Evolutionary conservation across 2,113 vertebrate species (phyloP), one percentile per base, ranked within the genome.

Genomic region (Sceloporus undulatus): DNA sequence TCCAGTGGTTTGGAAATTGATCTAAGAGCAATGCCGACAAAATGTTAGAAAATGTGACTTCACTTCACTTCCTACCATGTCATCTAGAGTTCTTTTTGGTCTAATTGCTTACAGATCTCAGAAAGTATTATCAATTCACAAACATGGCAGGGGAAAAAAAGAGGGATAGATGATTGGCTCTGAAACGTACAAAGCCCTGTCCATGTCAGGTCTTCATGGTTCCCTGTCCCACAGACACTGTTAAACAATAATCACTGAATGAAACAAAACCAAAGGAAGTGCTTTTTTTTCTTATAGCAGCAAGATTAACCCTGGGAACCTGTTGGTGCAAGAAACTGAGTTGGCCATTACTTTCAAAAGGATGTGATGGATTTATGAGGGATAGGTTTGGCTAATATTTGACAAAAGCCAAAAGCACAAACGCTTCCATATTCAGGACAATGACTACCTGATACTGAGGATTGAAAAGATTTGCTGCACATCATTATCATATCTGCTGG

Each of bases 341-440:
- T 5, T 65, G 25, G 38, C 59, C 10, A 29, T 68, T 82, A 10
- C 82, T 48, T 62, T 19, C 8, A 3, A 76, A 68, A 70, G n/a
- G 34, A 56, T 56, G 19, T 65, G 9, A 56, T 56, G 16, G 68
- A 14, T 68, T 77, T 42, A 38, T 23, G 14, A 70, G 54, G 59
- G 71, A 83, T 68, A 62, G 27, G 56, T 71, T 42, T 27, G 23
- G 29, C 65, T 62, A 56, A 54, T 56, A 54, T 14, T 42, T n/a
- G 34, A 68, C 54, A 29, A 54, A 54, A 83, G 87, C 81, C 54
- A 29, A 54, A 54, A 83, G 87, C 81, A 88, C 73, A 84, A 70
- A 66, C 23, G 23, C 59, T 62, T 62, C 21, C 38, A 13, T 27
- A 83, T 83, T 77, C 11, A 48, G 79, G 9, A 19, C 1, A 16